Conservation (phyloP, 92 coral and sea anemone species). For the Porites lobata region DNA sequence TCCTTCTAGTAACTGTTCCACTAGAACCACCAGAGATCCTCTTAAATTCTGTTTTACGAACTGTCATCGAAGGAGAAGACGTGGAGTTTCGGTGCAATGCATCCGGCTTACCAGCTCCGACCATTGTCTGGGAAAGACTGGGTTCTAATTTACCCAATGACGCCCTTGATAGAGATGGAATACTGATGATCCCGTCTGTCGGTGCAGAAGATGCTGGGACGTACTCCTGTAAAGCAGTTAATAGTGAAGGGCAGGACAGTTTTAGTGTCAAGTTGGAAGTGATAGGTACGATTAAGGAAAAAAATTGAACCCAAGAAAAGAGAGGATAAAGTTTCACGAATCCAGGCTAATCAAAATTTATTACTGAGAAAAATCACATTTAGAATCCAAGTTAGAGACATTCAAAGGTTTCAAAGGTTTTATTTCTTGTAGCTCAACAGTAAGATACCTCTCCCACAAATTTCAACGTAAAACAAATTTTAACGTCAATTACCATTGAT, state of each 20-base stretch:
- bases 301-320: neutral
- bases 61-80: constrained; percentile 62
- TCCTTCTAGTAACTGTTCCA: constrained; percentile 50
- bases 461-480: too few species aligned
- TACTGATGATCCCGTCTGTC: constrained; percentile 68
- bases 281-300: constrained; percentile 60
- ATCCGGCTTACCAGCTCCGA: constrained; percentile 85
- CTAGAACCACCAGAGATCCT: constrained; percentile 71
- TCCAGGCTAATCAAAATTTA: too few species aligned
- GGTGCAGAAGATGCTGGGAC: constrained; percentile 76
- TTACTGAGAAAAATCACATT: too few species aligned
- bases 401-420: too few species aligned
- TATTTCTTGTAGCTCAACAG: too few species aligned
- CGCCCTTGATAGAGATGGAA: constrained; percentile 57
- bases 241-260: constrained; percentile 26
- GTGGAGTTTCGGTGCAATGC: constrained; percentile 75
- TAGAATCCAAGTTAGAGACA: too few species aligned
- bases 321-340: neutral
- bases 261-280: constrained; percentile 75
- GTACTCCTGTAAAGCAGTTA: constrained; percentile 47
- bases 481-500: too few species aligned
- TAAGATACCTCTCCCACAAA: too few species aligned
- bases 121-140: constrained; percentile 71
- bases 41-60: constrained; percentile 45
- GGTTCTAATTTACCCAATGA: constrained; percentile 71